Evolutionary conservation across 2,113 vertebrate species (phyloP).

Genomic region (Amazona guildingii): DNA sequence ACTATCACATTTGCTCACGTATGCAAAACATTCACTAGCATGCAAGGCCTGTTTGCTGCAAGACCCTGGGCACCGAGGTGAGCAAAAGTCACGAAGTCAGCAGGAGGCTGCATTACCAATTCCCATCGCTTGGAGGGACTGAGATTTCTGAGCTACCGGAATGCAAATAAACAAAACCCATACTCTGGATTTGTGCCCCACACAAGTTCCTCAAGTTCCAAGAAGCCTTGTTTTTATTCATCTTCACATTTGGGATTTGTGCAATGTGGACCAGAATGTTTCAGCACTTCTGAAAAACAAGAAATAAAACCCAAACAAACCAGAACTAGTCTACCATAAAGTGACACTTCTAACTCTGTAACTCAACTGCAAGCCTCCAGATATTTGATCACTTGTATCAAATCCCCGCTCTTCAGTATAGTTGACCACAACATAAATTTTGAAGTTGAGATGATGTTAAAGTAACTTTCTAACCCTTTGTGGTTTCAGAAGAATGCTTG

Average conservation of each 20-base stretch:
- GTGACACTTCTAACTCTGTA: background rate
- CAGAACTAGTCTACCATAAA: background rate
- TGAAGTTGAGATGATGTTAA: constrained; percentile 42
- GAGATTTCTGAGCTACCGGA: constrained; percentile 32
- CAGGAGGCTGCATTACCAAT: constrained; percentile 20
- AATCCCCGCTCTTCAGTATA: constrained; percentile 33
- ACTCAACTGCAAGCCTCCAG: background rate
- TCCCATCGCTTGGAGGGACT: constrained; percentile 31
- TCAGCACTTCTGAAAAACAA: constrained; percentile 49
- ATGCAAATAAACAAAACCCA: constrained; percentile 61
- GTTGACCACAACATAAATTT: constrained; percentile 49
- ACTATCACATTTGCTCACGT: constrained; percentile 28
- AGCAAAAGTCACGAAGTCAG: constrained; percentile 10
- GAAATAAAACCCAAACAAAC: constrained; percentile 48
- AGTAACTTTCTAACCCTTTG: constrained; percentile 45
- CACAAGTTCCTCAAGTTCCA: constrained; percentile 53
- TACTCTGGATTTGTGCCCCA: constrained; percentile 42
- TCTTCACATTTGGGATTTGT: constrained; percentile 55
- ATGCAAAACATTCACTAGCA: constrained; percentile 18
- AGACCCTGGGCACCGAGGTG: background rate
- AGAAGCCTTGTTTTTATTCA: constrained; percentile 54
- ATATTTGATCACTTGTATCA: constrained; percentile 22
- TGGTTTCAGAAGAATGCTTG: background rate
- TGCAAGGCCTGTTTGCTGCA: background rate
- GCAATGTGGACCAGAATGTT: constrained; percentile 49